Evolutionary conservation across 2,888 invertebrate species (phyloP).

Genomic region (Conistra vaccinii): DNA sequence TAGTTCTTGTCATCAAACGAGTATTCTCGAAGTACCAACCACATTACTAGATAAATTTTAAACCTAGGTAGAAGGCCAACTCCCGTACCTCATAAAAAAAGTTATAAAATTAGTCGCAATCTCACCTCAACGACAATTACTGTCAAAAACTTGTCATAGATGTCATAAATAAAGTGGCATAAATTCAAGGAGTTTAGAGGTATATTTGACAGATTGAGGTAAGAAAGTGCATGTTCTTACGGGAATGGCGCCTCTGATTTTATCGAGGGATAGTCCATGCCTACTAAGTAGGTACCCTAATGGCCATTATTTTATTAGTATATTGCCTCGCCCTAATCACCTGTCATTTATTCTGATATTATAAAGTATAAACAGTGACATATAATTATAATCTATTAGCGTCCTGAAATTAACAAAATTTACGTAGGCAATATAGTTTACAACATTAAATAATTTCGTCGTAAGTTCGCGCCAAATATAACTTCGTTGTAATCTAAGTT

Average conservation of each 20-base stretch:
- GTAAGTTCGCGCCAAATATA: constrained; percentile 52
- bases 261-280: neutral
- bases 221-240: no score
- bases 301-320: no score
- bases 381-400: constrained; percentile 5
- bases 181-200: neutral
- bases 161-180: no score
- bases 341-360: constrained; percentile 1
- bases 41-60: neutral
- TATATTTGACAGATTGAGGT: no score
- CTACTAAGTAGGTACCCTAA: no score
- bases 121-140: no score
- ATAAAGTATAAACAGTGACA: neutral
- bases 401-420: neutral
- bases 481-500: constrained; percentile 7
- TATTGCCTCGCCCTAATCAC: neutral
- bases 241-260: neutral
- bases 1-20: neutral
- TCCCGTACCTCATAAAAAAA: neutral
- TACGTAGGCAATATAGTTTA: constrained; percentile 7
- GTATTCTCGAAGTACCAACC: neutral
- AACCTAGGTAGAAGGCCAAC: neutral
- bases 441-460: constrained; percentile 38
- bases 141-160: neutral
- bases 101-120: neutral